These are phyloP conservation scores for Perithous albicinctus DNA, from an alignment of 2,888 invertebrate genomes.

Conservation along the genomic window DNA sequence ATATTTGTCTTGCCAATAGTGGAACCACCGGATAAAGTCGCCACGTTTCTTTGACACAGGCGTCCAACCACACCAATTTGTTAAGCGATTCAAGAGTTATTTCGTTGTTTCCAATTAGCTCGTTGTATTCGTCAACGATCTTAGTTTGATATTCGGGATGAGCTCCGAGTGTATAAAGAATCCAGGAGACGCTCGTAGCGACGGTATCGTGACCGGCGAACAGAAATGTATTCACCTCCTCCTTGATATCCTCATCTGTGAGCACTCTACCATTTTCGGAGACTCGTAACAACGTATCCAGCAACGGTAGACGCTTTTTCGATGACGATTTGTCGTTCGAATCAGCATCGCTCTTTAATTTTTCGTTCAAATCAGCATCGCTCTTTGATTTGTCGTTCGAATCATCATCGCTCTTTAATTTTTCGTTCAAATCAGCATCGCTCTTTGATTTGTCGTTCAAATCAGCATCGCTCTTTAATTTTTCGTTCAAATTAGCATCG, in stretches of 20 bases:
- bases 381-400: constrained; percentile 68
- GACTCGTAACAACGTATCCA: constrained; percentile 86
- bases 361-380: constrained; percentile 73
- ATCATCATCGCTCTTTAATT: constrained; percentile 69
- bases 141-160: constrained; percentile 85
- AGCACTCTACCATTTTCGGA: constrained; percentile 82
- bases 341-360: constrained; percentile 69
- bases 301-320: constrained; percentile 84
- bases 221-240: constrained; percentile 84
- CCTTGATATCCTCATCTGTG: constrained; percentile 80
- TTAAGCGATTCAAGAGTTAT: constrained; percentile 76
- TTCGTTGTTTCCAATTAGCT: constrained; percentile 70
- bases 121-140: constrained; percentile 77
- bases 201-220: constrained; percentile 87
- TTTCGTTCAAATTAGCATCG: too few relatives aligned
- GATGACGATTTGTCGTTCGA: constrained; percentile 66
- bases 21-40: constrained; percentile 81
- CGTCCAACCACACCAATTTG: constrained; percentile 80
- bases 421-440: too few relatives aligned
- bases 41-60: constrained; percentile 81
- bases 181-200: constrained; percentile 86
- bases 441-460: constrained; percentile 69
- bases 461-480: constrained; percentile 69
- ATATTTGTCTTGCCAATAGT: constrained; percentile 80
- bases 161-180: constrained; percentile 85